Evolutionary conservation across 2,888 invertebrate genomes (phyloP).

Genomic region (Tachystola acroxantha): DNA sequence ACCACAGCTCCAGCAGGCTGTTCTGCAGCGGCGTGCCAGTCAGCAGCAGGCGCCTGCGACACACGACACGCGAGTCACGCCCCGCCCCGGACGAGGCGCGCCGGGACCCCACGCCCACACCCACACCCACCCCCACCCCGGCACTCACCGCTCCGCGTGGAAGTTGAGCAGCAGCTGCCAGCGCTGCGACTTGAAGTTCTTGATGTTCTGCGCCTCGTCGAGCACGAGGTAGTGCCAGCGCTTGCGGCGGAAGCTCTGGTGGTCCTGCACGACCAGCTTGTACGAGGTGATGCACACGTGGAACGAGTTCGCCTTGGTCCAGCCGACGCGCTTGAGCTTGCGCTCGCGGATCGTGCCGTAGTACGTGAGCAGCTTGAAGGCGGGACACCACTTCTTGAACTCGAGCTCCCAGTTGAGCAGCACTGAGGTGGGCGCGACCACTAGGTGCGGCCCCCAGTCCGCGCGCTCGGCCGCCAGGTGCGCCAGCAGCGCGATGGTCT

Average conservation of each 20-base stretch:
- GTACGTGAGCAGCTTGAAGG: constrained; percentile 98
- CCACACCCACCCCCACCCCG: neutral
- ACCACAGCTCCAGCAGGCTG: constrained; percentile 98
- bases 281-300: constrained; percentile 99
- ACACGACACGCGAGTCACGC: constrained; percentile 11
- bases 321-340: constrained; percentile 92
- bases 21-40: constrained; percentile 98
- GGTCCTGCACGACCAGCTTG: constrained; percentile 98
- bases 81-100: constrained; percentile 25
- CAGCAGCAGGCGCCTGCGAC: constrained; percentile 86
- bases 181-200: constrained; percentile 99
- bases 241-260: constrained; percentile 97
- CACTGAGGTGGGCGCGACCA: constrained; percentile 99
- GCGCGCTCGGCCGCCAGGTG: constrained; percentile 94
- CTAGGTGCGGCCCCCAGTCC: constrained; percentile 99
- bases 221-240: constrained; percentile 99
- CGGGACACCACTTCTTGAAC: constrained; percentile 99
- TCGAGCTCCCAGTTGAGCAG: constrained; percentile 99
- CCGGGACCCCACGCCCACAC: constrained; percentile 15
- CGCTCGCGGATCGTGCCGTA: constrained; percentile 98
- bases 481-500: constrained; percentile 95
- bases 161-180: constrained; percentile 98
- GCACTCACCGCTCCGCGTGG: constrained; percentile 88
- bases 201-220: constrained; percentile 99
- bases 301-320: constrained; percentile 99